A percentile compares a stretch with the other conserved stretches of the same genome.
These are phyloP conservation scores for Sakesphorus luctuosus DNA, from an alignment of 2,113 vertebrate species.

Conservation along the genomic window DNA sequence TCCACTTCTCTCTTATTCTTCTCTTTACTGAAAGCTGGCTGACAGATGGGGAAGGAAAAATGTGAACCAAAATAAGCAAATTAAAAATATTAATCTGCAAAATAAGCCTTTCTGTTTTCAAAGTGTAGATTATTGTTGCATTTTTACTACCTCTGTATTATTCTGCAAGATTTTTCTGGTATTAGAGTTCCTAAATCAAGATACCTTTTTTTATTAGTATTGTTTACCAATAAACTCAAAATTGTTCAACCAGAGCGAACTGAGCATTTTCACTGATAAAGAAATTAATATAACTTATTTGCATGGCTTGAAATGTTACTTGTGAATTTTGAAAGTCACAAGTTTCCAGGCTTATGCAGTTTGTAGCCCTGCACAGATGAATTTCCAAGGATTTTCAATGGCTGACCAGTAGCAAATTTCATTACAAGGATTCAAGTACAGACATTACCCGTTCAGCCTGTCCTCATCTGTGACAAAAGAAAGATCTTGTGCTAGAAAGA, in stretches of 20 bases:
- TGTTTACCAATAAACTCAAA: not conserved
- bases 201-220: not conserved
- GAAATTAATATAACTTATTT: not conserved
- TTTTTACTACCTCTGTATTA: not conserved
- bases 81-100: not conserved
- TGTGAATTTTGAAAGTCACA: not conserved
- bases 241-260: not conserved
- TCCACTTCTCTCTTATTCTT: not conserved
- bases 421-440: not conserved
- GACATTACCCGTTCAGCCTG: not conserved
- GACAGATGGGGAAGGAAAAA: not conserved
- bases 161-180: not conserved
- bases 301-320: not conserved
- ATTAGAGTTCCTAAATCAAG: not conserved
- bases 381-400: not conserved
- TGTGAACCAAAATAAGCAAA: not conserved
- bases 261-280: not conserved
- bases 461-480: slow-evolving; percentile 41
- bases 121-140: not conserved
- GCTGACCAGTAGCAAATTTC: not conserved
- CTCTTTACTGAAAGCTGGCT: not conserved
- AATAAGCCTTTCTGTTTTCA: not conserved
- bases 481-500: slow-evolving; percentile 37
- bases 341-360: not conserved
- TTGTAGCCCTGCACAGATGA: not conserved